phyloP scores from a whole-genome alignment of 2,888 invertebrate species.

The Parthenolecanium corni region DNA sequence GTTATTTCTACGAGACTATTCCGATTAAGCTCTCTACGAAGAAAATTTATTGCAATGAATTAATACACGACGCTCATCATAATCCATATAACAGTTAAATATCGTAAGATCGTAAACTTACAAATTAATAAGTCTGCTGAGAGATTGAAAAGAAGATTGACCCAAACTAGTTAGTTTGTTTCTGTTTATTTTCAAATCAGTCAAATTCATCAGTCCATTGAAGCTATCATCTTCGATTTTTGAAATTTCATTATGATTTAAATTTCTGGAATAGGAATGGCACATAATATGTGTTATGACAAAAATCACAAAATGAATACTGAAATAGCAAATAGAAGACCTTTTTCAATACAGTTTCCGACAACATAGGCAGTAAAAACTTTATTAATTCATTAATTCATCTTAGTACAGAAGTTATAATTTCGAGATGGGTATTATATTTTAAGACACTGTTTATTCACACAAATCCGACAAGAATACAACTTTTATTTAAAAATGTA shows the following conservation, averaged over 20 bases:
- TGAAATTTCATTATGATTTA: slow-evolving; percentile 56
- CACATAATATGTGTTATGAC: too few species aligned
- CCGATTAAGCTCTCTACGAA: slow-evolving; percentile 61
- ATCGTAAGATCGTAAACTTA: slow-evolving; percentile 10
- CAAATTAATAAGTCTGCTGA: slow-evolving; percentile 33
- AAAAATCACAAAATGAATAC: too few species aligned
- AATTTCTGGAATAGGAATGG: slow-evolving; percentile 31
- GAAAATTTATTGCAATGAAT: not conserved
- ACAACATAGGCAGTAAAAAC: too few species aligned
- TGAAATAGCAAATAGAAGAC: too few species aligned
- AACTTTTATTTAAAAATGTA: too few species aligned
- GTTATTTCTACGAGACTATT: slow-evolving; percentile 70
- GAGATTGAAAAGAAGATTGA: slow-evolving; percentile 55
- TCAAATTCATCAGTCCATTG: slow-evolving; percentile 56
- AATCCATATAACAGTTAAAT: not conserved
- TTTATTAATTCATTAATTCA: too few species aligned
- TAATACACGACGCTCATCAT: slow-evolving; percentile 7
- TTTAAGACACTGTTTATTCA: too few species aligned
- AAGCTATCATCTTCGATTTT: slow-evolving; percentile 59
- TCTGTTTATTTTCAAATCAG: slow-evolving; percentile 64
- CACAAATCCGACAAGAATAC: too few species aligned
- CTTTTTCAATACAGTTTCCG: too few species aligned
- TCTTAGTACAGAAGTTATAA: too few species aligned
- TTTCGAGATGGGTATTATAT: too few species aligned
- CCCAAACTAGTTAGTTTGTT: slow-evolving; percentile 59